Conservation (phyloP, 2,113 vertebrate genomes). For the Limanda limanda region DNA sequence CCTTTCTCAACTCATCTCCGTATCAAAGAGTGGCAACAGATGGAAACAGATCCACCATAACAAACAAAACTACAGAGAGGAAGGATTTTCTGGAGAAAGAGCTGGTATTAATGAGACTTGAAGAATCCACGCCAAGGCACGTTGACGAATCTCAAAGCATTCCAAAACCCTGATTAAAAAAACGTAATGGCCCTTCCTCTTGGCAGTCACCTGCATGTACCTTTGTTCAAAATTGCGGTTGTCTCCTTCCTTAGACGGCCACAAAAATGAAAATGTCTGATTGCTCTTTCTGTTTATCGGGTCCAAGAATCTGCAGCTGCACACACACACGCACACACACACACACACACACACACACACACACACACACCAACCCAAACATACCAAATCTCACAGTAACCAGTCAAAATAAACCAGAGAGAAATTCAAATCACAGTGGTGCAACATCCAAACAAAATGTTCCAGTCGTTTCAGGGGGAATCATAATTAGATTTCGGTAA, state of each 20-base stretch:
- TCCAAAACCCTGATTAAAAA: slow-evolving; percentile 9
- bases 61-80: slow-evolving; percentile 9
- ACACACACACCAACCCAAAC: slow-evolving; percentile 39
- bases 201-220: slow-evolving; percentile 30
- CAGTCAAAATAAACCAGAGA: slow-evolving; percentile 36
- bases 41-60: slow-evolving; percentile 20
- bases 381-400: slow-evolving; percentile 13
- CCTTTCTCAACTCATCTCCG: neutral
- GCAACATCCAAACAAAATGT: slow-evolving; percentile 47
- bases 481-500: slow-evolving; percentile 32
- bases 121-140: neutral
- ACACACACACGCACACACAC: neutral
- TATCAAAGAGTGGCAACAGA: neutral
- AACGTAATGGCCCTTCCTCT: slow-evolving; percentile 16
- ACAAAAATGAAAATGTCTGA: slow-evolving; percentile 51
- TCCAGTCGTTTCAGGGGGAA: slow-evolving; percentile 20
- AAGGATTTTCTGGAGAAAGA: neutral
- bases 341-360: too few relatives aligned
- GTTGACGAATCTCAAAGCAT: neutral
- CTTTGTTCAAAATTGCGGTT: neutral
- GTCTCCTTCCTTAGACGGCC: slow-evolving; percentile 37
- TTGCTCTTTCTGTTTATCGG: slow-evolving; percentile 27
- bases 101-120: neutral
- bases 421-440: slow-evolving; percentile 7
- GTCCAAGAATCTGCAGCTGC: slow-evolving; percentile 28